These are phyloP conservation scores for Myotis davidii DNA, from an alignment of 2,113 vertebrate genomes.

Conservation along the genomic window DNA sequence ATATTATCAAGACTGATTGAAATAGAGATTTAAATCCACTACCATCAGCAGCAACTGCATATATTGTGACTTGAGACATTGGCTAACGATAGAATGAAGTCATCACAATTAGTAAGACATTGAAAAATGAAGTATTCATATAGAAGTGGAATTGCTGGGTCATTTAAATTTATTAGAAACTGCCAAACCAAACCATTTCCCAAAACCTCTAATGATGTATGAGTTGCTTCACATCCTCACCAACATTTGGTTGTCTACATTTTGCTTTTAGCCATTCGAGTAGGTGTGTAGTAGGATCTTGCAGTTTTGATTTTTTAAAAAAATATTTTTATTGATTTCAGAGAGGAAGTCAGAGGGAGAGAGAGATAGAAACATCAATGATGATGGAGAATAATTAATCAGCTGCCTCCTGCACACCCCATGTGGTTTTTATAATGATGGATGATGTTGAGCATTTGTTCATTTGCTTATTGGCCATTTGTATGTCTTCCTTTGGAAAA, in stretches of 20 bases:
- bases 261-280: neutral
- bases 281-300: neutral
- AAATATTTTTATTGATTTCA: too few species aligned
- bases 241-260: neutral
- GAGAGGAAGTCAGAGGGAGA: too few species aligned
- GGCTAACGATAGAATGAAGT: neutral
- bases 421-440: neutral
- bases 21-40: neutral
- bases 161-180: neutral
- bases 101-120: neutral
- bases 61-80: neutral
- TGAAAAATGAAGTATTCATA: neutral
- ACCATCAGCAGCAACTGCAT: neutral
- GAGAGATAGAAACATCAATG: neutral
- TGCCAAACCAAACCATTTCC: neutral
- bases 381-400: neutral
- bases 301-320: too few species aligned
- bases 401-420: neutral
- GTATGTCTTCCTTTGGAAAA: neutral
- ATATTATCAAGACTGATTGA: neutral
- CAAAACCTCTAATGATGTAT: neutral
- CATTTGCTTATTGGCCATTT: neutral
- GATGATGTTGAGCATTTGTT: neutral
- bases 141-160: neutral
- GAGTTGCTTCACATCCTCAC: neutral